Percentiles rank a stretch among this genome's conserved stretches.
These are phyloP conservation scores for Fratercula arctica DNA, from an alignment of 2,797 vertebrate genomes.

Conservation along the genomic window DNA sequence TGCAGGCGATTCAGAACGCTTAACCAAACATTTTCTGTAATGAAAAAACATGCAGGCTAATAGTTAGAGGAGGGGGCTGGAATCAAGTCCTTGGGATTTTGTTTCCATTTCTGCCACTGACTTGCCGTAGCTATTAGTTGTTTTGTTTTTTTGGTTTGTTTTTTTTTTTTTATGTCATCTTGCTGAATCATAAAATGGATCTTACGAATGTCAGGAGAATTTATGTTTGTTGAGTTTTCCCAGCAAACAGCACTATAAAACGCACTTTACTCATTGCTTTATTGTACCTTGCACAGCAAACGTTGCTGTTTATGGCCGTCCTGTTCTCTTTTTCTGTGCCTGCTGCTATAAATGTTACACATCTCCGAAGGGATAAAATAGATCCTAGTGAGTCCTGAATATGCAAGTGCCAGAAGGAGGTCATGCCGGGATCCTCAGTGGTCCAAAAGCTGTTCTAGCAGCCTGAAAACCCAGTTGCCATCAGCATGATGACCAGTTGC, in stretches of 20 bases:
- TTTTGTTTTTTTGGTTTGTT: too few species aligned
- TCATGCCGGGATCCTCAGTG: neutral
- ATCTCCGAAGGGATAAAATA: neutral
- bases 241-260: neutral
- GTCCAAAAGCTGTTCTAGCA: neutral
- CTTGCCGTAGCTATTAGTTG: neutral
- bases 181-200: neutral
- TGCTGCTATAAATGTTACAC: neutral
- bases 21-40: conserved; percentile 29
- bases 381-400: neutral
- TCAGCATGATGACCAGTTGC: neutral
- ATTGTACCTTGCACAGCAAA: neutral
- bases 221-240: neutral
- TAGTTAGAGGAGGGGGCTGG: neutral
- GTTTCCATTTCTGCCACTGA: neutral
- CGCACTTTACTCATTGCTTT: neutral
- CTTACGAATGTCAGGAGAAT: neutral
- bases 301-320: neutral
- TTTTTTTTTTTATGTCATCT: neutral
- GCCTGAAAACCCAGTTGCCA: neutral
- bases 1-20: neutral
- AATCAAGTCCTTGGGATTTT: neutral
- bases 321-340: neutral
- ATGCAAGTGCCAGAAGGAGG: neutral
- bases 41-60: neutral